These are phyloP conservation scores for Mycteria americana DNA, from an alignment of 2,797 vertebrate genomes.

Conservation along the genomic window DNA sequence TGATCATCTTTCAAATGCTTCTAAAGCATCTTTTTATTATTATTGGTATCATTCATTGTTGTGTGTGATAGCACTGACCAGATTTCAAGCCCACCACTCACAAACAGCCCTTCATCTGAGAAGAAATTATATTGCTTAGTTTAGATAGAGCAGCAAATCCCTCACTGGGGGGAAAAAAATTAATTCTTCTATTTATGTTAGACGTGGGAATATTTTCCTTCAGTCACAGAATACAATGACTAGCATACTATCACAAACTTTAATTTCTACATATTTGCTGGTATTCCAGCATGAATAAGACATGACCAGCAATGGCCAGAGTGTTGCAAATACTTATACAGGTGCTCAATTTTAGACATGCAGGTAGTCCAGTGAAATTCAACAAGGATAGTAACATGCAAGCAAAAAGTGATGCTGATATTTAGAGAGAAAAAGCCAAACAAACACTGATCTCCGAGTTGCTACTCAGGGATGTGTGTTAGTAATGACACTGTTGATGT, in stretches of 20 bases:
- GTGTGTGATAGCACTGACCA: not conserved
- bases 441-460: not conserved
- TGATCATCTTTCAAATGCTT: constrained; percentile 30
- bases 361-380: not conserved
- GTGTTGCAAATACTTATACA: not conserved
- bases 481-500: not conserved
- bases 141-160: not conserved
- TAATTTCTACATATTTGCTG: not conserved
- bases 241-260: not conserved
- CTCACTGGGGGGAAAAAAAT: not conserved
- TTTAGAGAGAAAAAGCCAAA: not conserved
- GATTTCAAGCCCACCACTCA: not conserved
- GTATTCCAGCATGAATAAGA: not conserved
- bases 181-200: not conserved
- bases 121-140: not conserved
- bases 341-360: not conserved
- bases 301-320: not conserved
- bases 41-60: not conserved
- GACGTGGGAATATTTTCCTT: not conserved
- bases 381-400: not conserved
- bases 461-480: not conserved
- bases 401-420: not conserved
- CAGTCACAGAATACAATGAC: not conserved
- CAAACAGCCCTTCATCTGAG: not conserved
- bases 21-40: constrained; percentile 14